Evolutionary conservation across 2,888 invertebrate genomes (phyloP), one percentile per base, ranked within the genome.

Genomic region (Microchrysa polita): DNA sequence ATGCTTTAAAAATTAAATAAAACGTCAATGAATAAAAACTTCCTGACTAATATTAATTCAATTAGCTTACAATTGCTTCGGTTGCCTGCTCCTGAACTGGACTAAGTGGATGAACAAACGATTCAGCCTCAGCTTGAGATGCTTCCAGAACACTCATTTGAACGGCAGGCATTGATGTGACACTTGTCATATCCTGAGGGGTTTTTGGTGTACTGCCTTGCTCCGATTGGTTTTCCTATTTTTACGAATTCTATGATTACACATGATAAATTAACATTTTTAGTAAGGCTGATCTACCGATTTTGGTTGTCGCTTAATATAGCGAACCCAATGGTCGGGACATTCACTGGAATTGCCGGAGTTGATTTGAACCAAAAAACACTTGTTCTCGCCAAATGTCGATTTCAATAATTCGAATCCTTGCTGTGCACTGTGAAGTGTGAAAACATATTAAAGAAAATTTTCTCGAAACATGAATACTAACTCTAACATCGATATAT

Each of bases 311-410:
- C 89, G 88, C 73, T 88, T 89, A 69, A 96, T 88, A 84, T 90
- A 94, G 77, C 91, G 90, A 78, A 90, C 88, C 97, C 97, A 97
- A 16, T 92, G 92, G 86, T 97, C 96, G 10, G 92, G 91, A 81
- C 91, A 84, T 81, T 90, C 88, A 67, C 87, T 86, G 18, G 88
- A 87, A 67, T 87, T 88, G 79, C 91, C 88, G 0, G 97, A 97
- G 86, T 98, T 98, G 77, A 97, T 92, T 82, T 92, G 90, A 74
- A 98, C 86, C 80, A 98, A 87, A 82, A 97, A 96, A 84, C 97
- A 97, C 82, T 93, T 92, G 79, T 90, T 89, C 48, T 90, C 88
- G 12, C 97, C 97, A 86, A 95, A 98, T 14, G 92, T 91, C 69
- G 92, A 90, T 85, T 96, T 95, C 82, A 98, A 88, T 77, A 90